phyloP scores from a whole-genome alignment of 2,888 invertebrate genomes.

The Sphecodes monilicornis region DNA sequence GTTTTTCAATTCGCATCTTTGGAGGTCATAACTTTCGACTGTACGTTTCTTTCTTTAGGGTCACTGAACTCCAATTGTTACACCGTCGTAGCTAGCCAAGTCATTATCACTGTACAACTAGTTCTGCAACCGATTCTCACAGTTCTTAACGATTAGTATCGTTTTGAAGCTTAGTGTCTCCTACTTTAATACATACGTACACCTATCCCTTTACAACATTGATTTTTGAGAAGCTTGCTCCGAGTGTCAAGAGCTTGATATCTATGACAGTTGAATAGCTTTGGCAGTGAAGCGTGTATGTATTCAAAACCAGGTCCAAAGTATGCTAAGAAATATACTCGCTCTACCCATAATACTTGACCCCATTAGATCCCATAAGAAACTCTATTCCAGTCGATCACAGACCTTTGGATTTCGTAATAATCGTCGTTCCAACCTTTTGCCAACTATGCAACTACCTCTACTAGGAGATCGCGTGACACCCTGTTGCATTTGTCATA shows the following conservation, averaged over 20 bases:
- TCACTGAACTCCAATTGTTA: neutral
- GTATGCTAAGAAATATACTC: neutral
- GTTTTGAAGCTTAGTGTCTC: neutral
- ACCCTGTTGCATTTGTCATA: neutral
- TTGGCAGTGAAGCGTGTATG: neutral
- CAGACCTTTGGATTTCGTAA: neutral
- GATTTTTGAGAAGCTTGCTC: neutral
- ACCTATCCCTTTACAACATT: neutral
- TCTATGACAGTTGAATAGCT: neutral
- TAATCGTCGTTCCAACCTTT: neutral
- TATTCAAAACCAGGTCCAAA: neutral
- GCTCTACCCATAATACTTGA: neutral
- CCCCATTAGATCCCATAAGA: neutral
- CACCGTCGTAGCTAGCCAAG: neutral
- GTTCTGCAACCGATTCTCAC: neutral
- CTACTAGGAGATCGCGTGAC: neutral
- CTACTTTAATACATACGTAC: neutral
- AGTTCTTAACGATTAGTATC: neutral
- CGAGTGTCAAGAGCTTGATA: neutral
- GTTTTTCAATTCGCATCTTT: no score
- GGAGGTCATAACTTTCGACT: neutral
- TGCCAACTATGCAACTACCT: neutral
- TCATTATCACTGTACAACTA: neutral
- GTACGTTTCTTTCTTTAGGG: neutral
- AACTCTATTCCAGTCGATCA: constrained; percentile 1